A percentile compares a stretch with the other conserved stretches of the same genome.
Conservation (phyloP, 2,888 invertebrate species). For the Euclidia mi region DNA sequence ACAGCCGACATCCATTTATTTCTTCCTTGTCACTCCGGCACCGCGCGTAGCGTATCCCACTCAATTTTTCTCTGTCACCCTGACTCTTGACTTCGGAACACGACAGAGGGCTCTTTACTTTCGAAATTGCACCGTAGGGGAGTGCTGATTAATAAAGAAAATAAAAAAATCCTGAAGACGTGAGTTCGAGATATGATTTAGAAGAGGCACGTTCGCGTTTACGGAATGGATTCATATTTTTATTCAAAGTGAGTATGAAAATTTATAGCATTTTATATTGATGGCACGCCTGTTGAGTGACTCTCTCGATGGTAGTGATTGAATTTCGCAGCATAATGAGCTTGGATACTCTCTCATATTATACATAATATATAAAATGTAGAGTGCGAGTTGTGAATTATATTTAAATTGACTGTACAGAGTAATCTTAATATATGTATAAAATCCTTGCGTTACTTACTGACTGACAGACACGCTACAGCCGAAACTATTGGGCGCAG, state of each 20-base stretch:
- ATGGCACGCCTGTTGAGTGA: conserved; percentile 43
- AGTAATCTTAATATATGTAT: too few species aligned
- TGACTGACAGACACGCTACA: too few species aligned
- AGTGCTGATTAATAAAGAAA: conserved; percentile 84
- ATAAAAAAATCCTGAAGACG: conserved; percentile 75
- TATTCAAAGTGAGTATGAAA: conserved; percentile 56
- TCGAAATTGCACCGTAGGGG: conserved; percentile 77
- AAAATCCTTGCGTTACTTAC: too few species aligned
- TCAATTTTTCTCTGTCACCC: conserved; percentile 79
- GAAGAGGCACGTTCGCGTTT: conserved; percentile 67
- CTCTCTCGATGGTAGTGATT: conserved; percentile 19
- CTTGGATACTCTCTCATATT: conserved; percentile 9
- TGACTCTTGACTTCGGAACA: conserved; percentile 75
- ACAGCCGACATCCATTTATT: conserved; percentile 71
- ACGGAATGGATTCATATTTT: conserved; percentile 57
- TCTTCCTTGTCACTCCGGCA: conserved; percentile 67
- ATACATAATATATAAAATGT: not conserved
- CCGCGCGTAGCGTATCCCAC: conserved; percentile 60
- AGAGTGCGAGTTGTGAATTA: too few species aligned
- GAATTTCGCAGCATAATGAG: conserved; percentile 26
- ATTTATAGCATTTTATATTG: conserved; percentile 47
- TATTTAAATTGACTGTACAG: too few species aligned
- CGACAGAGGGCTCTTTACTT: conserved; percentile 75
- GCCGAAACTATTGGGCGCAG: too few species aligned
- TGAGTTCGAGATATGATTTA: conserved; percentile 69